These are phyloP conservation scores for Lasioglossum albipes DNA, from an alignment of 1,140 invertebrate genomes.

Conservation along the genomic window DNA sequence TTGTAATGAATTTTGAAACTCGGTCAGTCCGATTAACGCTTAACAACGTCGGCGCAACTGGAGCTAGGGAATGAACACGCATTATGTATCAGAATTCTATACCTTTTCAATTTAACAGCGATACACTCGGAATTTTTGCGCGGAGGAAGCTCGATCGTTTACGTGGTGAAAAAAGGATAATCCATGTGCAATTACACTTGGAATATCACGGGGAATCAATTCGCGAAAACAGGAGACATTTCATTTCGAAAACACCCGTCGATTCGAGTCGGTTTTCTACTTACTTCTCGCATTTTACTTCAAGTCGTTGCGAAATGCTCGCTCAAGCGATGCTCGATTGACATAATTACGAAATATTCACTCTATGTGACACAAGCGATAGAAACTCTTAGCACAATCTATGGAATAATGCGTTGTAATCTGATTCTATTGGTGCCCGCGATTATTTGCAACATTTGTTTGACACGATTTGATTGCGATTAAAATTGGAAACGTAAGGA, in stretches of 20 bases:
- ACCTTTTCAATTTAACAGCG: conserved; percentile 25
- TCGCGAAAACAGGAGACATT: conserved; percentile 45
- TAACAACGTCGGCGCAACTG: neutral
- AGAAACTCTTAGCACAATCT: too few relatives aligned
- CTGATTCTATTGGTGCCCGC: neutral
- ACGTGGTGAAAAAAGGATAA: neutral
- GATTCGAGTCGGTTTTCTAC: conserved; percentile 17
- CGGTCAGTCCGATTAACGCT: conserved; percentile 7
- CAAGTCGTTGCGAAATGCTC: conserved; percentile 7
- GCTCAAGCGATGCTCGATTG: neutral
- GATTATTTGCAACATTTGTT: neutral
- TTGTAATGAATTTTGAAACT: conserved; percentile 18
- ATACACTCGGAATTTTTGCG: conserved; percentile 33
- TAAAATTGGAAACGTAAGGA: too few relatives aligned
- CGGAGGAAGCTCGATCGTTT: neutral
- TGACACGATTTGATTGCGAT: too few relatives aligned
- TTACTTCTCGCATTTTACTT: conserved; percentile 41
- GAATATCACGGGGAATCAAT: conserved; percentile 10
- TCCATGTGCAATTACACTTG: conserved; percentile 38
- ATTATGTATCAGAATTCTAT: too few relatives aligned
- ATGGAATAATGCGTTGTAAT: neutral
- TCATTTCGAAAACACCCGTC: conserved; percentile 28
- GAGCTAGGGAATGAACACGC: neutral
- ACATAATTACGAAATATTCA: neutral
- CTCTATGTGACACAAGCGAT: neutral